phyloP scores from a whole-genome alignment of 1,140 invertebrate genomes.

The Harlomillsia oculata region DNA sequence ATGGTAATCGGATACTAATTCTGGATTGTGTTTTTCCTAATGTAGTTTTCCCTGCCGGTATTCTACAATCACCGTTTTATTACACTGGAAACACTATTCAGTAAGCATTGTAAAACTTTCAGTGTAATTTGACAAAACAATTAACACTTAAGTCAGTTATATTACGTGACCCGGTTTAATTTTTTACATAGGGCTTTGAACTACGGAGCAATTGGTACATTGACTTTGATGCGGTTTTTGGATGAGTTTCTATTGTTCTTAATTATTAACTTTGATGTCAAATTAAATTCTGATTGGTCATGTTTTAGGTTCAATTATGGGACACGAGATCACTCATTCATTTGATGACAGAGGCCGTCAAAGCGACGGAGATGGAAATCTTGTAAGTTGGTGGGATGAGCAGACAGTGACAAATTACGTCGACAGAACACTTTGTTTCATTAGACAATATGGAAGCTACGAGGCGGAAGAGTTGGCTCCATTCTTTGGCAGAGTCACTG shows the following conservation, averaged over 20 bases:
- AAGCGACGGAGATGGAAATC: slow-evolving; percentile 18
- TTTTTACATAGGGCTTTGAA: slow-evolving; percentile 21
- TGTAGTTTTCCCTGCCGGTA: slow-evolving; percentile 60
- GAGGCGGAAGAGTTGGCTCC: not conserved
- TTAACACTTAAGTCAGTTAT: too few species aligned
- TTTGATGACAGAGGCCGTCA: slow-evolving; percentile 20
- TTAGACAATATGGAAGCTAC: slow-evolving; percentile 16
- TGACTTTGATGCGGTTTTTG: too few species aligned
- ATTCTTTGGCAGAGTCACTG: too few species aligned
- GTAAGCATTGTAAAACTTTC: slow-evolving; percentile 9
- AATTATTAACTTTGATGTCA: not conserved
- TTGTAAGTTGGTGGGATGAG: slow-evolving; percentile 24
- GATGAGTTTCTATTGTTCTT: too few species aligned
- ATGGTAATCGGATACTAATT: not conserved
- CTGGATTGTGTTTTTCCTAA: not conserved
- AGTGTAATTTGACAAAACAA: not conserved
- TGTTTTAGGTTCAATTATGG: too few species aligned
- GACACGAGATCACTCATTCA: slow-evolving; percentile 29
- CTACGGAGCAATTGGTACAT: slow-evolving; percentile 28
- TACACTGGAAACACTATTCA: slow-evolving; percentile 46
- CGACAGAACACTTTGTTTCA: slow-evolving; percentile 16
- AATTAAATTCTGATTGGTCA: not conserved
- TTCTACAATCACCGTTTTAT: slow-evolving; percentile 61
- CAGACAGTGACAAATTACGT: slow-evolving; percentile 6
- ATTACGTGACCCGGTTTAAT: not conserved